Percentiles rank a stretch among this genome's conserved stretches.
These are phyloP conservation scores for Hirtodrosophila cameraria DNA, from an alignment of 2,888 invertebrate genomes.

Conservation along the genomic window DNA sequence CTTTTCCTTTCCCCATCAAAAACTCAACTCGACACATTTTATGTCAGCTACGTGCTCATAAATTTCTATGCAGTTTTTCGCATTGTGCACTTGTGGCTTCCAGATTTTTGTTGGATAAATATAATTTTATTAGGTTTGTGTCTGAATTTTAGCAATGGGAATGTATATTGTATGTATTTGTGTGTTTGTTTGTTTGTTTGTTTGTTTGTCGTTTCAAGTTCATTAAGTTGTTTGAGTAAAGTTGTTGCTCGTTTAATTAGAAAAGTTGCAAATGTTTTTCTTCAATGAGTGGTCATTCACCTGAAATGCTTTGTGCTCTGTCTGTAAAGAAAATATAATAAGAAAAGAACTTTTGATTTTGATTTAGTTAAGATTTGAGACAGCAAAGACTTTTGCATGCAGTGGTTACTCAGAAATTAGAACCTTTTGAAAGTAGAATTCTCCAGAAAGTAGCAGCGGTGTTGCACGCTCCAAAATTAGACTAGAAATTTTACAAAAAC, in stretches of 20 bases:
- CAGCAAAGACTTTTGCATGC: background rate
- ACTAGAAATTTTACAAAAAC: too few relatives aligned
- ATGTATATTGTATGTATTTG: conserved; percentile 1
- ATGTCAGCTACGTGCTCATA: conserved; percentile 70
- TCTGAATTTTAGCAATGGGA: conserved; percentile 24
- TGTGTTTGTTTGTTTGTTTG: background rate
- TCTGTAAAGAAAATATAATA: too few relatives aligned
- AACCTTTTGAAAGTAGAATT: too few relatives aligned
- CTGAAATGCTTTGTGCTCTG: conserved; percentile 19
- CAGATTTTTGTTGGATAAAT: conserved; percentile 39
- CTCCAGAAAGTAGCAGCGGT: too few relatives aligned
- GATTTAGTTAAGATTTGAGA: too few relatives aligned
- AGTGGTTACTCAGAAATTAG: too few relatives aligned
- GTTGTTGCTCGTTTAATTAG: conserved; percentile 61
- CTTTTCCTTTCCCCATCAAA: background rate
- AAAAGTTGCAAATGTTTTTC: conserved; percentile 57
- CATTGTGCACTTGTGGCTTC: conserved; percentile 23
- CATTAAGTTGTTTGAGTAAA: conserved; percentile 38
- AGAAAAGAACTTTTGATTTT: too few relatives aligned
- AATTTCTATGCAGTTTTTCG: conserved; percentile 56
- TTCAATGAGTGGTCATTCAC: conserved; percentile 42
- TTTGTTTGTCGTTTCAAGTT: conserved; percentile 38
- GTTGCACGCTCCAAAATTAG: too few relatives aligned
- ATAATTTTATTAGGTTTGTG: conserved; percentile 50
- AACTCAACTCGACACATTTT: conserved; percentile 40